A percentile compares a stretch with the other conserved stretches of the same genome.
Evolutionary conservation across 1,140 invertebrate genomes (phyloP).

Genomic region (Oreohelix idahoensis): DNA sequence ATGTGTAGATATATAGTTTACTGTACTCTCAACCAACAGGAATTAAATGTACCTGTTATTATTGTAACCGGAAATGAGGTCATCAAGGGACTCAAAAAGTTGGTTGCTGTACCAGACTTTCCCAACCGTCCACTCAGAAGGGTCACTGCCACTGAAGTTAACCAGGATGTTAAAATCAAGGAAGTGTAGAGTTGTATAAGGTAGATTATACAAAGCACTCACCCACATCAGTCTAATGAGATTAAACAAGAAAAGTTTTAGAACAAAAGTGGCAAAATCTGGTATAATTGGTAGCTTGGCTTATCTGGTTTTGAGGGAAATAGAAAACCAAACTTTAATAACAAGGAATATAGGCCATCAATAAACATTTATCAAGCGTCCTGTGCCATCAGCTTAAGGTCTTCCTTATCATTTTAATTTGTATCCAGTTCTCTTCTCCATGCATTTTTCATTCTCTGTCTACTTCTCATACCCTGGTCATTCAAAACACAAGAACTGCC

Average conservation of each 20-base stretch:
- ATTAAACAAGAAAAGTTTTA: background rate
- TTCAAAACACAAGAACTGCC: too few species aligned
- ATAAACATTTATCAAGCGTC: too few species aligned
- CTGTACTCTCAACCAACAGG: background rate
- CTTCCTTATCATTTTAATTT: too few species aligned
- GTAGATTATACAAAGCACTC: background rate
- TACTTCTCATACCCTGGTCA: too few species aligned
- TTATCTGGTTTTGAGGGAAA: too few species aligned
- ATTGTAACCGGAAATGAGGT: conserved; percentile 34
- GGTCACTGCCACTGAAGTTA: conserved; percentile 31
- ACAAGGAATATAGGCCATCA: too few species aligned
- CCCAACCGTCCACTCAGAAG: conserved; percentile 42
- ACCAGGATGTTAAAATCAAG: background rate
- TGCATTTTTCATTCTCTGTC: too few species aligned
- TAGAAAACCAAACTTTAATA: too few species aligned
- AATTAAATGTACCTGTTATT: background rate
- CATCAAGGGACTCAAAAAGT: conserved; percentile 47
- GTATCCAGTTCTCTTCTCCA: too few species aligned
- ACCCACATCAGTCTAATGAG: conserved; percentile 7
- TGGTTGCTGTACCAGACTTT: conserved; percentile 51
- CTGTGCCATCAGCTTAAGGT: too few species aligned
- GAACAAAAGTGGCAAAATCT: background rate
- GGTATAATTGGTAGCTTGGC: too few species aligned
- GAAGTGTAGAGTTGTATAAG: background rate
- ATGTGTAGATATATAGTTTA: background rate